These are phyloP conservation scores for Ptychochromis oligacanthus DNA, from an alignment of 2,113 vertebrate genomes.

Conservation along the genomic window DNA sequence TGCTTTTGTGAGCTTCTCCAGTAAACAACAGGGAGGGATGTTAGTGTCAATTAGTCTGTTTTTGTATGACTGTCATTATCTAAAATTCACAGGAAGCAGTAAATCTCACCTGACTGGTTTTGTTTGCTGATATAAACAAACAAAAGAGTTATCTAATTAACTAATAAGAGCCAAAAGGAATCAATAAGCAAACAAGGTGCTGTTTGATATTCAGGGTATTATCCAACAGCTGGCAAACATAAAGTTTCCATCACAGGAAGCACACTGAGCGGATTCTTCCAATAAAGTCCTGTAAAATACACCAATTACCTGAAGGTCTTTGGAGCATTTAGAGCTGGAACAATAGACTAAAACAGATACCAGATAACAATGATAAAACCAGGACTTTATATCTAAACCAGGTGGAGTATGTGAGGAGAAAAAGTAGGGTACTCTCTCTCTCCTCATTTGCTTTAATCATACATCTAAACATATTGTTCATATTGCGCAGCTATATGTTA, in stretches of 20 bases:
- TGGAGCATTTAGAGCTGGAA: not conserved
- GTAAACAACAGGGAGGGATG: not conserved
- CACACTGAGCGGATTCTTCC: not conserved
- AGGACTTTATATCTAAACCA: not conserved
- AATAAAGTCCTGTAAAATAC: not conserved
- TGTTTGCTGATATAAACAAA: not conserved
- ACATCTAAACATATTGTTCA: not conserved
- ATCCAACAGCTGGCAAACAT: conserved; percentile 26
- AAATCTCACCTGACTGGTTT: not conserved
- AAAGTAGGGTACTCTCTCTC: not conserved
- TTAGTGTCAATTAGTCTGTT: not conserved
- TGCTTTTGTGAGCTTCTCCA: not conserved
- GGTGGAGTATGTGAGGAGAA: not conserved
- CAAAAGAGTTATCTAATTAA: not conserved
- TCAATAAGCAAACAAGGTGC: conserved; percentile 21
- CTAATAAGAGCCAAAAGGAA: not conserved
- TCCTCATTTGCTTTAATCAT: not conserved
- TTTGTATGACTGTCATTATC: not conserved
- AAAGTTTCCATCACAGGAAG: conserved; percentile 2
- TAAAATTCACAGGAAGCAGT: conserved; percentile 1
- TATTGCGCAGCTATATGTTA: not conserved
- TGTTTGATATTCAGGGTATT: not conserved
- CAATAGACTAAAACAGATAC: not conserved
- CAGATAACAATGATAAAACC: not conserved
- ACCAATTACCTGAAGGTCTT: conserved; percentile 11